Percentiles rank a stretch among this genome's conserved stretches.
phyloP scores from a whole-genome alignment of 2,797 vertebrate genomes.

The Notamacropus eugenii region DNA sequence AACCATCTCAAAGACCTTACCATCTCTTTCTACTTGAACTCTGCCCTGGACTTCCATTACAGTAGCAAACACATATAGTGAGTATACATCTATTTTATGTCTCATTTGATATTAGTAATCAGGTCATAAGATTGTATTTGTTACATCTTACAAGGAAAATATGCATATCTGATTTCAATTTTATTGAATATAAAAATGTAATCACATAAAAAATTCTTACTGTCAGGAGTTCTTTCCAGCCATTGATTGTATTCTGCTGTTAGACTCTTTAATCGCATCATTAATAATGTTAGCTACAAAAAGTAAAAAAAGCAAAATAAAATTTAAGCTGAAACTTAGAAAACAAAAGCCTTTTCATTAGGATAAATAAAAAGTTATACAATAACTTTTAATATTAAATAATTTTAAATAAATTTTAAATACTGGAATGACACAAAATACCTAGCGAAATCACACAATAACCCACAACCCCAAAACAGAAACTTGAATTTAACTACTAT shows the following conservation, averaged over 20 bases:
- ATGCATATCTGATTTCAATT: neutral
- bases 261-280: slow-evolving; percentile 74
- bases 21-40: neutral
- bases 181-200: slow-evolving; percentile 41
- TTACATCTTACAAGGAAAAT: neutral
- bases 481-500: slow-evolving; percentile 42
- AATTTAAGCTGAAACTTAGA: neutral
- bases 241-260: slow-evolving; percentile 73
- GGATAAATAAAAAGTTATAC: slow-evolving; percentile 20
- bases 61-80: neutral
- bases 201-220: slow-evolving; percentile 81
- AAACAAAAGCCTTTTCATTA: slow-evolving; percentile 59
- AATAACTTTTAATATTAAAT: neutral
- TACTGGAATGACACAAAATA: slow-evolving; percentile 33
- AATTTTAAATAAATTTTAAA: slow-evolving; percentile 9
- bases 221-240: slow-evolving; percentile 78
- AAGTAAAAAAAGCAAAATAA: slow-evolving; percentile 55
- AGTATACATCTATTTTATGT: neutral
- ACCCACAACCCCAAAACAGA: slow-evolving; percentile 31
- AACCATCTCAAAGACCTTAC: neutral
- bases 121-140: neutral
- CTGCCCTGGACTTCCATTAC: neutral
- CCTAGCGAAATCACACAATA: slow-evolving; percentile 49
- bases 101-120: too few relatives aligned
- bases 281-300: slow-evolving; percentile 80